Conservation (phyloP, 2,888 invertebrate genomes). For the Clitarchus hookeri region DNA sequence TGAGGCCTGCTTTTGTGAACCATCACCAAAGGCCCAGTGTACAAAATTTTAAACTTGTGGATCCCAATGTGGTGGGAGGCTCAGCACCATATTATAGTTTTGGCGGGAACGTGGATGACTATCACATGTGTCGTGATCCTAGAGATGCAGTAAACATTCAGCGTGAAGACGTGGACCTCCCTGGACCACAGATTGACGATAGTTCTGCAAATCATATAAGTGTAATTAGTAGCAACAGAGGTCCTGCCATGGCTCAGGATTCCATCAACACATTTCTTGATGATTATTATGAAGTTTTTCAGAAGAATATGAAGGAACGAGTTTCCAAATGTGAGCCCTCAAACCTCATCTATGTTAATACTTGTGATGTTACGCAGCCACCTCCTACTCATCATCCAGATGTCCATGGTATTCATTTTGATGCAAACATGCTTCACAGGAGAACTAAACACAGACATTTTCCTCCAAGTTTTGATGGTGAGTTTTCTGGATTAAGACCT, state of each 20-base stretch:
- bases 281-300: conserved; percentile 21
- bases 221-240: background rate
- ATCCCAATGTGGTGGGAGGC: background rate
- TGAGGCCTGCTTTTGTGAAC: background rate
- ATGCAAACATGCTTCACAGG: background rate
- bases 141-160: background rate
- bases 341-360: background rate
- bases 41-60: background rate
- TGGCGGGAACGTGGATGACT: background rate
- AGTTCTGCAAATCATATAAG: background rate
- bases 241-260: conserved; percentile 4
- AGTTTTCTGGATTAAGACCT: background rate
- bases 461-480: background rate
- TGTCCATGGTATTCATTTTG: background rate
- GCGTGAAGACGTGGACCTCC: background rate
- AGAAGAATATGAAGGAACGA: conserved; percentile 21
- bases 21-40: background rate
- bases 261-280: conserved; percentile 22
- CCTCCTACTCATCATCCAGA: background rate
- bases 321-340: background rate
- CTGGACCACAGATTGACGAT: background rate
- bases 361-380: background rate
- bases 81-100: background rate
- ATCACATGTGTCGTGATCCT: background rate
- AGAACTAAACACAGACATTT: background rate